A percentile compares a stretch with the other conserved stretches of the same genome.
These are phyloP conservation scores for Tetramorium simillimum DNA, from an alignment of 1,140 invertebrate species.

Conservation along the genomic window DNA sequence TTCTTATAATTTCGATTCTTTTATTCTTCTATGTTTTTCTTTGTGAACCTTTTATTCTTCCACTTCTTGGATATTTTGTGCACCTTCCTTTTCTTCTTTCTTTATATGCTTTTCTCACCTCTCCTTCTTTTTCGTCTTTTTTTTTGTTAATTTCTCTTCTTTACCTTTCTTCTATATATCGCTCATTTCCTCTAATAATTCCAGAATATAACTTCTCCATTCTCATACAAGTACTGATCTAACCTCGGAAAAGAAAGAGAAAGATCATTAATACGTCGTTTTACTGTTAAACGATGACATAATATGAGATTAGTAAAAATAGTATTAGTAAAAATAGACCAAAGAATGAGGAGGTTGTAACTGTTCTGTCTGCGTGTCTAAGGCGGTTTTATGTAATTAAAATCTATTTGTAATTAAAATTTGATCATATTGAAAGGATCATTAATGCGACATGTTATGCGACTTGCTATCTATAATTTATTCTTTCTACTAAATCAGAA, in stretches of 20 bases:
- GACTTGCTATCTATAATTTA: neutral
- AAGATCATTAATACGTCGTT: neutral
- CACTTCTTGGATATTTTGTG: too few relatives aligned
- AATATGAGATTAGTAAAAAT: neutral
- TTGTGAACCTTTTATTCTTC: too few relatives aligned
- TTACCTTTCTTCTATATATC: too few relatives aligned
- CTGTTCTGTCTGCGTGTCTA: neutral
- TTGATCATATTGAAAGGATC: neutral
- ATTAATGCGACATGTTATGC: neutral
- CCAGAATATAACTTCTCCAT: too few relatives aligned
- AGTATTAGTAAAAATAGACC: neutral
- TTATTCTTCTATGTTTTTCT: too few relatives aligned
- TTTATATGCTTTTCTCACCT: too few relatives aligned
- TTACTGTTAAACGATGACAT: neutral
- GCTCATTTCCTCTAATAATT: too few relatives aligned
- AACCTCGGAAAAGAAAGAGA: neutral
- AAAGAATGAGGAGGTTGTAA: neutral
- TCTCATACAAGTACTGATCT: too few relatives aligned
- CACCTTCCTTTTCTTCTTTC: too few relatives aligned
- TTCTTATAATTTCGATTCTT: too few relatives aligned
- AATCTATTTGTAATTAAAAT: conserved; percentile 4
- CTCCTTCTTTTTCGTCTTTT: too few relatives aligned
- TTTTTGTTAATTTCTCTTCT: too few relatives aligned
- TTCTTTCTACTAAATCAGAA: conserved; percentile 4
- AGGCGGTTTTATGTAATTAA: neutral